Evolutionary conservation across 2,888 invertebrate species (phyloP), one percentile per base, ranked within the genome.

Genomic region (Drosophila quinaria): DNA sequence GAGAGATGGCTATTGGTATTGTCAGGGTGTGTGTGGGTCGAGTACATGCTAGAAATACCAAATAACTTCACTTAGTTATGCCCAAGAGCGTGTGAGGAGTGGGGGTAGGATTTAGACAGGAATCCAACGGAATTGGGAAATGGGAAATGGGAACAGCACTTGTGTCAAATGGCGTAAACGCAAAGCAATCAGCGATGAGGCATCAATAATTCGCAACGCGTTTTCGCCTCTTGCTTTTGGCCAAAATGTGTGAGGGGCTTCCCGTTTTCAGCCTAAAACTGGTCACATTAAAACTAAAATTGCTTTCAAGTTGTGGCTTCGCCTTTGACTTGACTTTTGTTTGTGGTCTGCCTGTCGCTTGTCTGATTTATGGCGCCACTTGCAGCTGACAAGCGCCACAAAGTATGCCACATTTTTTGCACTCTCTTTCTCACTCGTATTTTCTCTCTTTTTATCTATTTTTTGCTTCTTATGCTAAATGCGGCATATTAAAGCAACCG

Each of bases 171-270:
- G 88, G 88, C 75, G 73, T 73, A 80, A 86, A 74, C 83, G 87
- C 86, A 78, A 80, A 88, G 88, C 86, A 84, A 84, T 84, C 89
- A 78, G 81, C 84, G 75, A 81, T 80, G 87, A 72, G 81, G 80
- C 84, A 84, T 88, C 84, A 84, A 84, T 84, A 84, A 84, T 86
- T 84, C 84, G 75, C 66, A 87, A 78, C 89, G 81, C 80, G 87
- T 83, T 86, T 42, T 47, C 19, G 37, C 33, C 44, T 56, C 17
- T 4, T 35, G 15, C 15, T 35, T 19, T 33, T 41, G 25, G 25
- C 39, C 35, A 51, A 4, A 31, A 31, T 4, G 19, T 31, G 31
- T n/a, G 13, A 13, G 11, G 31, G 17, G 31, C 4, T 55, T 33
- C 35, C 25, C 17, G 22, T 41, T 63, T 22, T 22, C 15, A 17